Evolutionary conservation across 2,113 vertebrate species (phyloP).

Genomic region (Athene noctua): DNA sequence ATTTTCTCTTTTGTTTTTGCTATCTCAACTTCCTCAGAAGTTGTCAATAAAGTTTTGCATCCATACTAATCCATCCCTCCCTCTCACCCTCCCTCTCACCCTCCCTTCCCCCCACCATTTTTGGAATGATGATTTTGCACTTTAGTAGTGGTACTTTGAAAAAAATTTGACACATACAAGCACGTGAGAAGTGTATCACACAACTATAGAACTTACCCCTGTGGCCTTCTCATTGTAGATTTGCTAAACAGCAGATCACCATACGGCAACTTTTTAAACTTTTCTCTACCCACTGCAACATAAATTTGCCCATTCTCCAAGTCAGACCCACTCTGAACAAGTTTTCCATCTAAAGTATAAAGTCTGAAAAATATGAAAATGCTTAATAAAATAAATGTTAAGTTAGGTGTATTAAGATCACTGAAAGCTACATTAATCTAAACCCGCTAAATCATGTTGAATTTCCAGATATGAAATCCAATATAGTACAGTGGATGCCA

Average conservation of each 20-base stretch:
- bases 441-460: background rate
- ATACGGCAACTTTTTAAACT: conserved; percentile 90
- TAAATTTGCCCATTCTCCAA: conserved; percentile 93
- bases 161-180: background rate
- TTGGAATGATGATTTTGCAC: background rate
- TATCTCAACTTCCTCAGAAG: background rate
- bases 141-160: background rate
- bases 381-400: background rate
- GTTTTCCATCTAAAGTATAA: conserved; percentile 86
- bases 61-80: background rate
- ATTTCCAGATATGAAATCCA: background rate
- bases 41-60: background rate
- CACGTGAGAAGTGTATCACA: background rate
- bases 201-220: conserved; percentile 76
- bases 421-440: background rate
- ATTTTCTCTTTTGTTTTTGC: background rate
- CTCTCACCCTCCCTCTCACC: background rate
- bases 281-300: conserved; percentile 93
- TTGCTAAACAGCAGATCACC: conserved; percentile 86
- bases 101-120: background rate
- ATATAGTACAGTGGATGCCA: background rate
- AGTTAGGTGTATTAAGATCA: background rate
- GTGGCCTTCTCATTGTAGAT: conserved; percentile 75
- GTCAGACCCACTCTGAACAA: conserved; percentile 81
- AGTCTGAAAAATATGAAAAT: conserved; percentile 77